Percentiles rank a stretch among this genome's conserved stretches.
Evolutionary conservation across 2,113 vertebrate genomes (phyloP).

Genomic region (Equus quagga): DNA sequence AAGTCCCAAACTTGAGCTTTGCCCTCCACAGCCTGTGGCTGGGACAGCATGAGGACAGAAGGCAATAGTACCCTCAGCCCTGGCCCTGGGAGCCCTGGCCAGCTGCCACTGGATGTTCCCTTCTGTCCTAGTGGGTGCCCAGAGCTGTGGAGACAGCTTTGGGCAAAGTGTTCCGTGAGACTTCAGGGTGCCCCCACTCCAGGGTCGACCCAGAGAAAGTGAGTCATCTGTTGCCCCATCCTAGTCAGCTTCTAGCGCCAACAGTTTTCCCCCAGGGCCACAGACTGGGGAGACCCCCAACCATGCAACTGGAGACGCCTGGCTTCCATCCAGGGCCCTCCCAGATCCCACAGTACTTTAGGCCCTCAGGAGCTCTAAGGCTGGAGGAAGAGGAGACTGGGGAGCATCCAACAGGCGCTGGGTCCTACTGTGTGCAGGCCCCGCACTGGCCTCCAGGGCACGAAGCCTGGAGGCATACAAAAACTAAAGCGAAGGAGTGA

Average conservation of each 20-base stretch:
- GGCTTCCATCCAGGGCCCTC: background rate
- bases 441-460: background rate
- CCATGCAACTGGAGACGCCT: background rate
- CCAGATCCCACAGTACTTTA: background rate
- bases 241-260: background rate
- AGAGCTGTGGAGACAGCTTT: background rate
- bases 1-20: background rate
- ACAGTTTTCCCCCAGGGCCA: background rate
- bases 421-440: background rate
- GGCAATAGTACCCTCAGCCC: background rate
- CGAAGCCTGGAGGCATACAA: background rate
- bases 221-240: background rate
- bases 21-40: background rate
- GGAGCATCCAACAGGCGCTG: background rate
- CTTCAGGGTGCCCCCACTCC: background rate
- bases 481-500: background rate
- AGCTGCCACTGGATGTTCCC: background rate
- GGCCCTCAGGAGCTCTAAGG: background rate
- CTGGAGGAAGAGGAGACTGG: background rate
- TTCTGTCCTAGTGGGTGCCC: background rate
- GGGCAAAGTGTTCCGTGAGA: background rate
- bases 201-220: background rate
- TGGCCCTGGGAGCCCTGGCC: background rate
- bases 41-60: background rate
- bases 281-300: background rate